Evolutionary conservation across 1,140 invertebrate genomes (phyloP).

Genomic region (Apis laboriosa): DNA sequence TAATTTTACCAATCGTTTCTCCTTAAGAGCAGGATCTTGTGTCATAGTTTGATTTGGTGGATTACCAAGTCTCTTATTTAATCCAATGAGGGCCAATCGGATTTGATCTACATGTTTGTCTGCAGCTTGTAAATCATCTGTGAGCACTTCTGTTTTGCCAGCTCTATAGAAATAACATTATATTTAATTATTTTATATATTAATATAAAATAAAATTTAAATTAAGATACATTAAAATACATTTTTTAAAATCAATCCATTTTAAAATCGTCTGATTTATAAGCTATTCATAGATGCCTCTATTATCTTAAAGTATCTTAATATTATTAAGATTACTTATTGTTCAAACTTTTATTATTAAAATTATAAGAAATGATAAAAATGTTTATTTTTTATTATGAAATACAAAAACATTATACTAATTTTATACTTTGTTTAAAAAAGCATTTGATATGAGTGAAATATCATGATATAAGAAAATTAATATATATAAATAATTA

Average conservation of each 20-base stretch:
- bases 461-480: neutral
- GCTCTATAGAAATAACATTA: conserved; percentile 82
- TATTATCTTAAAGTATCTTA: neutral
- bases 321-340: too few relatives aligned
- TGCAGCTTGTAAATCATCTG: conserved; percentile 92
- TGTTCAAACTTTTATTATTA: neutral
- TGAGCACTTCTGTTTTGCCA: conserved; percentile 92
- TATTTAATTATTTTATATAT: neutral
- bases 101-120: conserved; percentile 94
- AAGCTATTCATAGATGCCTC: neutral
- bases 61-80: conserved; percentile 84
- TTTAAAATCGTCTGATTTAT: conserved; percentile 37
- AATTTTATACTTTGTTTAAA: neutral
- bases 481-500: neutral
- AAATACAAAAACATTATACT: too few relatives aligned
- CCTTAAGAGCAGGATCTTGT: conserved; percentile 85
- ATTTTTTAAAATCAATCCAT: conserved; percentile 19
- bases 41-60: conserved; percentile 80
- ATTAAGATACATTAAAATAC: neutral
- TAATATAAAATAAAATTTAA: neutral
- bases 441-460: neutral
- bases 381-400: neutral
- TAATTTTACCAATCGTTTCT: conserved; percentile 85
- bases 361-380: neutral
- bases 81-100: conserved; percentile 86